Conservation (phyloP, 2,888 invertebrate species). For the Cremastinae sp. region DNA sequence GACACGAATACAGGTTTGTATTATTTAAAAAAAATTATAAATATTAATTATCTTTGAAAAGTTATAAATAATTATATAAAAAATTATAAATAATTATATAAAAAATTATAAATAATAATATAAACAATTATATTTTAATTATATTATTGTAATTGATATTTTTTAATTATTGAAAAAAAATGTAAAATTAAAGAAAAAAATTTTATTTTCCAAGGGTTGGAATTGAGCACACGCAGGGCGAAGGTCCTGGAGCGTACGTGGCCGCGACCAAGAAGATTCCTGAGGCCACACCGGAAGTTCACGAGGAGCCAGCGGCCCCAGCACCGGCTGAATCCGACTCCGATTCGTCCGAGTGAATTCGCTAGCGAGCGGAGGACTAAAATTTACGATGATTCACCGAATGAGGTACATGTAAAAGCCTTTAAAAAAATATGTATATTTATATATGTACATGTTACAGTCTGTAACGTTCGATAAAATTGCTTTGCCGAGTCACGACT, state of each 20-base stretch:
- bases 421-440: constrained; percentile 17
- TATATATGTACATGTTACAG: not conserved
- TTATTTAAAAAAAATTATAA: too few relatives aligned
- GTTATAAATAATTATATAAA: not conserved
- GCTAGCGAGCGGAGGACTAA: constrained; percentile 2
- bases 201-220: constrained; percentile 85
- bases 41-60: too few relatives aligned
- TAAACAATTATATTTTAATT: too few relatives aligned
- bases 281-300: constrained; percentile 74
- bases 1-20: constrained; percentile 93
- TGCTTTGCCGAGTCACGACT: constrained; percentile 19
- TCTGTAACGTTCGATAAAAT: constrained; percentile 19
- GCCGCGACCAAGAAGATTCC: constrained; percentile 82
- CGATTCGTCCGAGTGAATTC: constrained; percentile 81
- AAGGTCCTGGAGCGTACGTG: constrained; percentile 86
- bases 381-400: constrained; percentile 19
- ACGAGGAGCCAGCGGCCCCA: constrained; percentile 76
- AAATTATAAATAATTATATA: not conserved
- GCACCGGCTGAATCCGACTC: constrained; percentile 80
- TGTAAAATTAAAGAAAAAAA: not conserved
- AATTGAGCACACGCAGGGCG: constrained; percentile 92
- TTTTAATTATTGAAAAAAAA: not conserved
- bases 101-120: not conserved
- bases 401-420: constrained; percentile 19
- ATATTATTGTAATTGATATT: too few relatives aligned